Evolutionary conservation across 2,888 invertebrate genomes (phyloP).

Genomic region (Ochropacha duplaris): DNA sequence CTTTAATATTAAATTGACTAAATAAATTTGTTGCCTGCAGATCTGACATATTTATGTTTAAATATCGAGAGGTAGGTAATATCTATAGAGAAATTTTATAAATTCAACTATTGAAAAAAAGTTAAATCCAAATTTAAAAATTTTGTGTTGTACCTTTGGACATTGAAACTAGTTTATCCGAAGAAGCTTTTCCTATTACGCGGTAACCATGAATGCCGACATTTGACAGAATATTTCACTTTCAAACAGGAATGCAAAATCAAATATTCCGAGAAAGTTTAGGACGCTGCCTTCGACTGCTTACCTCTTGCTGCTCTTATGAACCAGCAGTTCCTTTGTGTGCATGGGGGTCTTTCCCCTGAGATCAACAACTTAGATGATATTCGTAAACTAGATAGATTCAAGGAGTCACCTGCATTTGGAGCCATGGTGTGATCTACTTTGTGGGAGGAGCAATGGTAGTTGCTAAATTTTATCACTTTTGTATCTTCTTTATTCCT

Average conservation of each 20-base stretch:
- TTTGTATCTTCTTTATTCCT: too few species aligned
- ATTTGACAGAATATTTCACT: constrained; percentile 99
- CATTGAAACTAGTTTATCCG: constrained; percentile 98
- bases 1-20: too few species aligned
- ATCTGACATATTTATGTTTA: too few species aligned
- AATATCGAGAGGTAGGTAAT: too few species aligned
- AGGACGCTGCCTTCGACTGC: constrained; percentile 99
- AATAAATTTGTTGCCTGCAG: too few species aligned
- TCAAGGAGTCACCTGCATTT: constrained; percentile 99
- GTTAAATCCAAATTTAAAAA: too few species aligned
- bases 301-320: constrained; percentile 99
- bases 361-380: constrained; percentile 99
- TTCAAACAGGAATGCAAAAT: constrained; percentile 99
- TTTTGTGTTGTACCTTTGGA: constrained; percentile 99
- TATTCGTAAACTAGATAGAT: constrained; percentile 99
- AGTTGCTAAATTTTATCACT: too few species aligned
- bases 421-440: constrained; percentile 99
- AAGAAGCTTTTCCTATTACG: constrained; percentile 98
- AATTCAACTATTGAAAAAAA: too few species aligned
- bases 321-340: constrained; percentile 99
- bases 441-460: too few species aligned
- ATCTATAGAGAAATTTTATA: too few species aligned
- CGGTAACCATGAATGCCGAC: constrained; percentile 99
- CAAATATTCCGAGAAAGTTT: constrained; percentile 99
- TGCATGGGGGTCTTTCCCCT: constrained; percentile 99